A percentile compares a stretch with the other conserved stretches of the same genome.
Evolutionary conservation across 2,797 vertebrate genomes (phyloP).

Genomic region (Notoglanidium macrostoma): DNA sequence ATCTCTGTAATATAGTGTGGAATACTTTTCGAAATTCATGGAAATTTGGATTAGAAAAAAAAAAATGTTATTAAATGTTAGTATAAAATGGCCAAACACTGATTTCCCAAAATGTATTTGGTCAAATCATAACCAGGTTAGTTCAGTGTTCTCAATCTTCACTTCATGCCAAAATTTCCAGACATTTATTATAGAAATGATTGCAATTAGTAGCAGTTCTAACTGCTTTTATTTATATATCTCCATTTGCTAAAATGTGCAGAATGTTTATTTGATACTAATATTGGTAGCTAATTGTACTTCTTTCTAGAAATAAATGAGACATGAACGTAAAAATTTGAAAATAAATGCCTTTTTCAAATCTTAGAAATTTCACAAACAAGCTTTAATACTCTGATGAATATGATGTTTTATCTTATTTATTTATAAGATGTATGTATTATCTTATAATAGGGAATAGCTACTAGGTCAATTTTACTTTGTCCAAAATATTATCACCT

Average conservation of each 20-base stretch:
- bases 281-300: background rate
- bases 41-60: background rate
- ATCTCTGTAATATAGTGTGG: background rate
- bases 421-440: background rate
- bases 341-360: background rate
- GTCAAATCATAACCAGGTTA: background rate
- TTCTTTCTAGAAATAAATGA: background rate
- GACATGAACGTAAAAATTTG: background rate
- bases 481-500: background rate
- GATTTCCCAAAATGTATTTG: background rate
- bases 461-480: background rate
- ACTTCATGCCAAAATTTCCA: background rate
- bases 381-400: background rate
- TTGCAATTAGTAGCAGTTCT: background rate
- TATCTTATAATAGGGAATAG: background rate
- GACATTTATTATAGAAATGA: background rate
- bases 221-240: background rate
- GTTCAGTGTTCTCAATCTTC: background rate
- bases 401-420: background rate
- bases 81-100: background rate
- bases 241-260: background rate
- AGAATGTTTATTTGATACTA: background rate
- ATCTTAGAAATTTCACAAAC: background rate
- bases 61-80: background rate
- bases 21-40: background rate